Evolutionary conservation across 2,113 vertebrate genomes (phyloP), one percentile per base, ranked within the genome.

Genomic region (Rhagologus leucostigma): DNA sequence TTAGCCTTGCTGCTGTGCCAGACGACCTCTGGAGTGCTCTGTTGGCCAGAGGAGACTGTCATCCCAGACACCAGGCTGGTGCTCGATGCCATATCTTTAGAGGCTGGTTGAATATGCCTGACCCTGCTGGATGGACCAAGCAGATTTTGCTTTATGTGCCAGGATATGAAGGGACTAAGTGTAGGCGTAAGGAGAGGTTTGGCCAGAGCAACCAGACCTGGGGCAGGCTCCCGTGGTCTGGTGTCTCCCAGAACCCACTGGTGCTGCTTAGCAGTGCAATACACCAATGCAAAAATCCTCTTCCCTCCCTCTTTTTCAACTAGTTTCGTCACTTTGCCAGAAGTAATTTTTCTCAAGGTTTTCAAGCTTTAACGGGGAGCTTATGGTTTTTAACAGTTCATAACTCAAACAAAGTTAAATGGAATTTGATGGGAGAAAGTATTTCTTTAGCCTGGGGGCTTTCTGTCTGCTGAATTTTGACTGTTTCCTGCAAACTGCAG

Each of bases 21-120:
- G 67, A 53, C 26, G 46, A 52, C 5, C 42, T 44, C 42, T 44
- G 42, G 42, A 44, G 42, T 18, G 17, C 42, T 44, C 42, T 44
- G 22, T 11, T 84, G 56, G 15, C 23, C 60, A 42, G 67, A 53
- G 30, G 46, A 47, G 6, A 14, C 8, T 33, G 26, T 24, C 33
- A 33, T 26, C 18, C n/a, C 16, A 67, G n/a, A 33, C 11, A 57
- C 23, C 20, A 3, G 1, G 22, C 26, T 82, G 44, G 13, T 56
- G 46, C 24, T 68, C 0, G 0, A 11, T 64, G 33, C 30, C 2
- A 0, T 35, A 11, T 10, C 32, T 89, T 56, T 18, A 70, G 59
- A 35, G 39, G 29, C 14, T 67, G 12, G 2, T 39, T 67, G 21
- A 62, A 65, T 13, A 8, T 47, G 32, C 42, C 47, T 63, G 47